These are phyloP conservation scores for Nasonia oneida DNA, from an alignment of 2,888 invertebrate species.

Conservation along the genomic window DNA sequence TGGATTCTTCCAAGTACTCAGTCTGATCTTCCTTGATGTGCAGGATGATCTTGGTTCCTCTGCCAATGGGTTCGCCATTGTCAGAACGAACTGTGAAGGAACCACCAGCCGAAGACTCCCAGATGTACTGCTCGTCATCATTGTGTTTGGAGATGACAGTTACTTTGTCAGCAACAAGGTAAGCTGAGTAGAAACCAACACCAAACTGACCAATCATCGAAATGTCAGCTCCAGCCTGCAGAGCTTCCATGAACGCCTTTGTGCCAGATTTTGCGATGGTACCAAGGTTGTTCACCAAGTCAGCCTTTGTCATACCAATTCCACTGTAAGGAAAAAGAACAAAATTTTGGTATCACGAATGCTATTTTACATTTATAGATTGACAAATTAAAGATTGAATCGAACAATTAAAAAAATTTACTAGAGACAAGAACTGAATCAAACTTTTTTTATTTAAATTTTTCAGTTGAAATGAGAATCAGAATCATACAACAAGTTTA, in stretches of 20 bases:
- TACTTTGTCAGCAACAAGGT: conserved; percentile 96
- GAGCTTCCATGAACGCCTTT: conserved; percentile 99
- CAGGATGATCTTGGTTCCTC: conserved; percentile 97
- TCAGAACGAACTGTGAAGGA: conserved; percentile 94
- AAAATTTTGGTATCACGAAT: no score
- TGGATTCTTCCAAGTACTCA: conserved; percentile 96
- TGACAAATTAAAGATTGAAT: no score
- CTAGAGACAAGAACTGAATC: no score
- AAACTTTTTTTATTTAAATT: no score
- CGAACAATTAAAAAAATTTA: no score
- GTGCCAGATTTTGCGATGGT: conserved; percentile 99
- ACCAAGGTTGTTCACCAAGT: conserved; percentile 98
- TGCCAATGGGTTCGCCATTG: conserved; percentile 89
- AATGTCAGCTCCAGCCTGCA: conserved; percentile 99
- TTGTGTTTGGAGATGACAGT: conserved; percentile 97
- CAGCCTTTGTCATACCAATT: conserved; percentile 99
- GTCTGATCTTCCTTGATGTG: conserved; percentile 97
- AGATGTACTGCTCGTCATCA: conserved; percentile 98
- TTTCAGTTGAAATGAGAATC: no score
- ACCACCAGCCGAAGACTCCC: conserved; percentile 99
- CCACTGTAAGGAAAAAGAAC: conserved; percentile 80
- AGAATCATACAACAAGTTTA: no score
- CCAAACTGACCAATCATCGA: conserved; percentile 99
- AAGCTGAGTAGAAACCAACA: conserved; percentile 99
- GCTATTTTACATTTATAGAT: no score